phyloP scores from a whole-genome alignment of 2,797 vertebrate genomes.

The Remorina albescens region DNA sequence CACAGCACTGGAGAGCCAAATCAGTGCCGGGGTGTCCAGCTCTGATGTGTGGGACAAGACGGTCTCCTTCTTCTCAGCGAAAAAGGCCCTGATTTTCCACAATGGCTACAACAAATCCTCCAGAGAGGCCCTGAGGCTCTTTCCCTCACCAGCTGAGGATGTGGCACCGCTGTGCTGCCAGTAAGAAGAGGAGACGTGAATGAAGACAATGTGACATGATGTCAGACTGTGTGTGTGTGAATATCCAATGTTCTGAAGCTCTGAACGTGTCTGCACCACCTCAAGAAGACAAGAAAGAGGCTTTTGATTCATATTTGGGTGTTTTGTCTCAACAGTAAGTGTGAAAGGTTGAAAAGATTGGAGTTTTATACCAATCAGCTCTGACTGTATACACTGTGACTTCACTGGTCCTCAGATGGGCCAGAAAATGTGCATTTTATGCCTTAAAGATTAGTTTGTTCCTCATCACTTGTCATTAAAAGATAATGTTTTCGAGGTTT shows the following conservation, averaged over 20 bases:
- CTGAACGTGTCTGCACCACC: background rate
- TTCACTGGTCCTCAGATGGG: conserved; percentile 37
- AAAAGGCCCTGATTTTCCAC: conserved; percentile 75
- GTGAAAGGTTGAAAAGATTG: conserved; percentile 50
- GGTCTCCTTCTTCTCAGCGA: conserved; percentile 76
- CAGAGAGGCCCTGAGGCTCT: conserved; percentile 74
- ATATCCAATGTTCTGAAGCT: background rate
- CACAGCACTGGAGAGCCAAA: conserved; percentile 67
- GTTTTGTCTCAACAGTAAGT: conserved; percentile 43
- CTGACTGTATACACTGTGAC: conserved; percentile 42
- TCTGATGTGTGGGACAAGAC: conserved; percentile 81
- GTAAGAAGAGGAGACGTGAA: conserved; percentile 29
- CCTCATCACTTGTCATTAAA: conserved; percentile 31
- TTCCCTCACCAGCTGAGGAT: conserved; percentile 76
- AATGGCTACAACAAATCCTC: conserved; percentile 79
- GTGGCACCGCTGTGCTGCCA: conserved; percentile 77
- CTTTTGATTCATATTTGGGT: background rate
- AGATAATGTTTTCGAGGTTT: conserved; percentile 39
- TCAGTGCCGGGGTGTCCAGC: conserved; percentile 62
- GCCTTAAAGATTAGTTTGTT: conserved; percentile 48
- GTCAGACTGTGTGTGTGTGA: background rate
- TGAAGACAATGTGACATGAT: background rate
- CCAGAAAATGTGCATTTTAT: conserved; percentile 56
- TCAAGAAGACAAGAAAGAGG: background rate
- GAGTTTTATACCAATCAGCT: conserved; percentile 11